Evolutionary conservation across 2,888 invertebrate genomes (phyloP), one percentile per base, ranked within the genome.

Genomic region (Ectobius pallidus): DNA sequence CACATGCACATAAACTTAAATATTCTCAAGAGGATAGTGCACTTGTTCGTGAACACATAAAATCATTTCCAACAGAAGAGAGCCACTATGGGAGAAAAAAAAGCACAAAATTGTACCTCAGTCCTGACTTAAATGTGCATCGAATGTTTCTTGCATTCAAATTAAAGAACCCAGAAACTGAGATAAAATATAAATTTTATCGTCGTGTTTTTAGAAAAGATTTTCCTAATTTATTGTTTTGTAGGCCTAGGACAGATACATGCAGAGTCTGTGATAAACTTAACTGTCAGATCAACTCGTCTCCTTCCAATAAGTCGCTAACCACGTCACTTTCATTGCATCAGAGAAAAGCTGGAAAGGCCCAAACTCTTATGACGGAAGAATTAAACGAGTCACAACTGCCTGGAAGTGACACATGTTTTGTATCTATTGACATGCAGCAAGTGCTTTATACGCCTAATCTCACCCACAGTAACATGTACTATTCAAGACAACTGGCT

Each of bases 291-390:
- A 9, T 20, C 9, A 20, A 20, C 25, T 62, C 32, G n/a, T n/a
- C n/a, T n/a, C n/a, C n/a, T n/a, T n/a, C n/a, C n/a, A n/a, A n/a
- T n/a, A n/a, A n/a, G n/a, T n/a, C n/a, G n/a, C n/a, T n/a, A n/a
- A n/a, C n/a, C 22, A n/a, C 46, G 4, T 14, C 7, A 46, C n/a
- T n/a, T 46, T 14, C 46, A n/a, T 46, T 46, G 18, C 46, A n/a
- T 46, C 46, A 46, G 7, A 46, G n/a, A 61, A 61, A 32, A 30
- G 61, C 32, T 30, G 61, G 32, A 61, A 61, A 61, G 16, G 61
- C 61, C 32, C 30, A 22, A 30, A 30, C 27, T 30, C 6, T 61
- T 4, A 61, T 61, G 34, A 61, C 16, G 32, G 18, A 18, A n/a
- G 61, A 61, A 1, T 55, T 55, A 22, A 30, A 30, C 1, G n/a